Percentiles rank a stretch among this genome's conserved stretches.
These are phyloP conservation scores for Rhagoletis zephyria DNA, from an alignment of 1,140 invertebrate genomes.

Conservation along the genomic window DNA sequence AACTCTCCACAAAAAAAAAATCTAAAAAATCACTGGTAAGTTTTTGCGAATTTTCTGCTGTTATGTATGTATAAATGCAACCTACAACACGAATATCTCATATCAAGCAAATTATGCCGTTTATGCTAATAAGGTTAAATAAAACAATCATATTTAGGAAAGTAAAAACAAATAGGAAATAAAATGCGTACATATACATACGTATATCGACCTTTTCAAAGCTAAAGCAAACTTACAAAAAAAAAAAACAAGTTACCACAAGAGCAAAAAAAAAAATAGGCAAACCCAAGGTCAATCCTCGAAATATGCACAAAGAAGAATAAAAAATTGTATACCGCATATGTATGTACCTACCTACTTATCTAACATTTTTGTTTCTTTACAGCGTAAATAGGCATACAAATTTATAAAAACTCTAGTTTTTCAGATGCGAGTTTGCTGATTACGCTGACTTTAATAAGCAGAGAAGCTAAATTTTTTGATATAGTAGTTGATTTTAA, in stretches of 20 bases:
- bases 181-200: not conserved
- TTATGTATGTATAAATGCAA: not conserved
- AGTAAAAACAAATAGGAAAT: slow-evolving; percentile 14
- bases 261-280: not conserved
- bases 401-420: not conserved
- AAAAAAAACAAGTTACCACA: not conserved
- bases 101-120: slow-evolving; percentile 2
- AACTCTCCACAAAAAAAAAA: not conserved
- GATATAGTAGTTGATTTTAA: no score
- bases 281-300: not conserved
- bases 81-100: not conserved
- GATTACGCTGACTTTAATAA: no score
- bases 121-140: not conserved
- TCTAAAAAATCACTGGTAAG: no score
- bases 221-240: not conserved
- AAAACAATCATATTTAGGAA: not conserved
- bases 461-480: no score
- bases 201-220: not conserved
- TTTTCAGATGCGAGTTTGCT: not conserved
- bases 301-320: no score
- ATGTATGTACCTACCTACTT: no score
- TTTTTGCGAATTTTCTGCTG: no score
- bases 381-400: not conserved
- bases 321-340: no score
- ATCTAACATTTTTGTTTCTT: no score